phyloP scores from a whole-genome alignment of 1,140 invertebrate genomes.

The Brachionus asplanchnoidis region DNA sequence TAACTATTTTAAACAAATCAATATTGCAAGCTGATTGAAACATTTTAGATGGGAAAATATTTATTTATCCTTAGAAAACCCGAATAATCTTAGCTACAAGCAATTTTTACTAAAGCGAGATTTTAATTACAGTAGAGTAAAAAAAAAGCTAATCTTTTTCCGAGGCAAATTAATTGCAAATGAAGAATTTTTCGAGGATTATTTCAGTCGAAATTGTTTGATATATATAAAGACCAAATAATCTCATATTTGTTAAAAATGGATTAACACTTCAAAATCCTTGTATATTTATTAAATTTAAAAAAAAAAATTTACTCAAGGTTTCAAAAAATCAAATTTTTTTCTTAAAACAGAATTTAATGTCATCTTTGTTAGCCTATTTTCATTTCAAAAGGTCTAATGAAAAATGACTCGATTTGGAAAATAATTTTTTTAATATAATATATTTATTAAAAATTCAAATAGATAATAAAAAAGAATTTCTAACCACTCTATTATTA shows the following conservation, averaged over 20 bases:
- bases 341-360: background rate
- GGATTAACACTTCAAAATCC: background rate
- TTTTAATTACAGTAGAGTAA: background rate
- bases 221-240: background rate
- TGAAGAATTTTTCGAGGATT: background rate
- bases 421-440: too few relatives aligned
- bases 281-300: background rate
- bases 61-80: background rate
- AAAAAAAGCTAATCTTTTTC: background rate
- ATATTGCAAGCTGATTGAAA: background rate
- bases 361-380: too few relatives aligned
- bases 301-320: background rate
- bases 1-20: background rate
- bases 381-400: too few relatives aligned
- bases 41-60: background rate
- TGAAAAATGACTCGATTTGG: too few relatives aligned
- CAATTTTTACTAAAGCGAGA: background rate
- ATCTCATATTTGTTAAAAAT: background rate
- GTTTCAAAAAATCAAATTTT: background rate
- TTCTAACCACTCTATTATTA: too few relatives aligned
- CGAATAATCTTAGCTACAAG: background rate
- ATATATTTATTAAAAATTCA: too few relatives aligned
- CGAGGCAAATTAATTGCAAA: background rate
- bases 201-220: background rate
- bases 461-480: too few relatives aligned